Percentiles rank a stretch among this genome's conserved stretches.
Evolutionary conservation across 2,113 vertebrate genomes (phyloP).

Genomic region (Numenius arquata): DNA sequence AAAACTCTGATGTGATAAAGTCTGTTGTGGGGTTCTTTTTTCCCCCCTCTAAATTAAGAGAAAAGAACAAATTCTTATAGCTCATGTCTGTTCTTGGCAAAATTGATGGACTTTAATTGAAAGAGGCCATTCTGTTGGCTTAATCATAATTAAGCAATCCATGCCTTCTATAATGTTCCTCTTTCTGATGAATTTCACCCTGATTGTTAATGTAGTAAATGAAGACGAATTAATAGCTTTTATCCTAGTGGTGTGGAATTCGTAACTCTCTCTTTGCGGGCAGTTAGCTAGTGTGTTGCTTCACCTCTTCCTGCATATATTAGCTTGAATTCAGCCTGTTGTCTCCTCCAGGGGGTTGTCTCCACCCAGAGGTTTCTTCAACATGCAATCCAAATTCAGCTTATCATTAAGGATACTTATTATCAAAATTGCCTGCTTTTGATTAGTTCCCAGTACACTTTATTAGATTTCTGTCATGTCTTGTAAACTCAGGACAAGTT

Average conservation of each 20-base stretch:
- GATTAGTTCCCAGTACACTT: background rate
- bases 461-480: background rate
- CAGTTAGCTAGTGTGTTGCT: background rate
- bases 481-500: background rate
- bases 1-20: background rate
- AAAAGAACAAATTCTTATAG: background rate
- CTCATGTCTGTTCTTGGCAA: background rate
- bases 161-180: background rate
- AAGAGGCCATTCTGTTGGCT: background rate
- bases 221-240: background rate
- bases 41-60: background rate
- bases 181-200: background rate
- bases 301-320: background rate
- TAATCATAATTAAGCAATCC: background rate
- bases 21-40: background rate
- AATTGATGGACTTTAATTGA: background rate
- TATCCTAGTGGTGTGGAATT: background rate
- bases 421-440: background rate
- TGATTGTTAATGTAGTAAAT: background rate
- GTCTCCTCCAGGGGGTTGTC: background rate
- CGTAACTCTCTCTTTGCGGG: background rate
- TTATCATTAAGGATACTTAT: background rate
- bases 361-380: background rate
- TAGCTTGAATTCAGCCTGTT: background rate
- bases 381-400: background rate